Evolutionary conservation across 2,797 vertebrate genomes (phyloP).

Genomic region (Typhlichthys subterraneus): DNA sequence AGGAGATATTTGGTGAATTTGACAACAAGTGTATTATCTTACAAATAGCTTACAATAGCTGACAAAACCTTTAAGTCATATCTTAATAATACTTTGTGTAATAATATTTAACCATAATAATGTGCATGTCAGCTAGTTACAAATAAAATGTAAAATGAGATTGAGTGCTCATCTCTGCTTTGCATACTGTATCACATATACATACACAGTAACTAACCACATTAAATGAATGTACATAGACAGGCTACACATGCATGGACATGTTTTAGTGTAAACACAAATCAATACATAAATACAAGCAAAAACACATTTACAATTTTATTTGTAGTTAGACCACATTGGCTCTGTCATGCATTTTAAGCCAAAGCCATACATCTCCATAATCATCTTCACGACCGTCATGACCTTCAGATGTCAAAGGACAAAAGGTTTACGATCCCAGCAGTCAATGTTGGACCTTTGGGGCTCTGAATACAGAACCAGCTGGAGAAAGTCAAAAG

Average conservation of each 20-base stretch:
- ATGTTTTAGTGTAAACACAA: background rate
- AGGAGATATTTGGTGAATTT: too few relatives aligned
- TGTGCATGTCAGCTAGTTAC: too few relatives aligned
- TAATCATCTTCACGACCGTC: constrained; percentile 51
- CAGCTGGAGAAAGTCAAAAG: constrained; percentile 51
- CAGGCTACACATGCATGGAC: too few relatives aligned
- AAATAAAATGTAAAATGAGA: background rate
- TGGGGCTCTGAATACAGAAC: constrained; percentile 42
- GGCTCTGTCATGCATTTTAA: constrained; percentile 13
- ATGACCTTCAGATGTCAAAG: constrained; percentile 45
- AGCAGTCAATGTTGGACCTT: constrained; percentile 44
- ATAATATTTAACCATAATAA: too few relatives aligned
- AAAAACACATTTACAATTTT: background rate
- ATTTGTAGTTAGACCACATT: constrained; percentile 8
- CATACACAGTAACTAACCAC: background rate
- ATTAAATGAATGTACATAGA: too few relatives aligned
- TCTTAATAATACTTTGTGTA: too few relatives aligned
- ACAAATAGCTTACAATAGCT: too few relatives aligned
- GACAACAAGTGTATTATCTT: too few relatives aligned
- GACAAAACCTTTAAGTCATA: too few relatives aligned
- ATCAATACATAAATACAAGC: background rate
- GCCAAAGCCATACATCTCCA: constrained; percentile 29
- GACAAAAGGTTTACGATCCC: constrained; percentile 43
- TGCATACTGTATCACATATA: background rate
- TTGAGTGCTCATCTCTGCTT: too few relatives aligned